Base-by-base conservation (phyloP, 1,140 invertebrate species). In the Contarinia nasturtii region DNA sequence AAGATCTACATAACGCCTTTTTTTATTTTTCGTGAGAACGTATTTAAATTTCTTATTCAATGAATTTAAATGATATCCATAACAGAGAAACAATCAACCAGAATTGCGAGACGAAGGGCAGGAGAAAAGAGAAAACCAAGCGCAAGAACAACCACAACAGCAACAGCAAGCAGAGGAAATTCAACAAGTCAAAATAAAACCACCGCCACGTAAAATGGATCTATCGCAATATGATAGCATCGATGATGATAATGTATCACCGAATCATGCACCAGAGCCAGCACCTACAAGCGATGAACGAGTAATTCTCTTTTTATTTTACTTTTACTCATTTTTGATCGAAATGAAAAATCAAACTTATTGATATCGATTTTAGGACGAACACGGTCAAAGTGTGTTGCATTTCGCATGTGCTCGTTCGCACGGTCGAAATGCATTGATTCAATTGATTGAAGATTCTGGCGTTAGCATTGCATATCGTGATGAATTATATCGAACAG, bases 321-420 rank as follows among this genome's bases (percentile, higher is more conserved):
- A 40, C 8, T 5, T 40, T 40, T 40, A 11, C 15, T 15, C 38
- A 11, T 40, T 11, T 40, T 40, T 11, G n/a, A n/a, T n/a, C n/a
- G n/a, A n/a, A 27, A 27, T 27, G 3, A 27, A 27, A 27, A 27
- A 3, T 10, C 27, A 27, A 27, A 5, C 10, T 27, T 10, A 27
- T 27, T 27, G 3, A 5, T 27, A 5, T 27, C 27, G 18, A 14
- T 51, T 22, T 19, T 52, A 63, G 5, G 86, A 90, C 53, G 85
- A 89, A 58, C 80, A 86, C 52, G 87, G 86, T 0, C 84, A 89
- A 59, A 87, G 78, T 41, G 80, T 88, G 68, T 61, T 91, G n/a
- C 88, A 92, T 62, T 88, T 87, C 63, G 84, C 86, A 2, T 82
- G 82, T 0, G 76, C 80, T 0, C 70, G 83, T 17, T 72, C 80